Conservation (phyloP, 2,888 invertebrate genomes). For the Apoda limacodes region DNA sequence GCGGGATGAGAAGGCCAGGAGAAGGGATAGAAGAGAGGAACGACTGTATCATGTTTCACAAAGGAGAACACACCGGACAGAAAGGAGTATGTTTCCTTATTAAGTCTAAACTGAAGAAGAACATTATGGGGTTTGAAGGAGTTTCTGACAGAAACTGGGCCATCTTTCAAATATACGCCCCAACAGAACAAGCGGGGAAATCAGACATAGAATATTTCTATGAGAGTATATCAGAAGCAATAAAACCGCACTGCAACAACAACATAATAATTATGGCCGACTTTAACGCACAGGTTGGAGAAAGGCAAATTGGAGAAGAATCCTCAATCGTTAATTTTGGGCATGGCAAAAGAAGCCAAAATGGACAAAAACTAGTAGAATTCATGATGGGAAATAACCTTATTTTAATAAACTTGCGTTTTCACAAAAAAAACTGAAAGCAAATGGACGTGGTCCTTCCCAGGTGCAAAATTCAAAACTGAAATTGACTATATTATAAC, state of each 20-base stretch:
- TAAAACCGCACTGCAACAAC: constrained; percentile 6
- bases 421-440: constrained; percentile 10
- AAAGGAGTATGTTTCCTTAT: constrained; percentile 16
- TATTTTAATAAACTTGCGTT: constrained; percentile 9
- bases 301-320: constrained; percentile 2
- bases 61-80: constrained; percentile 11
- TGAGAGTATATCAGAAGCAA: constrained; percentile 4
- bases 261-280: constrained; percentile 17
- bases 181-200: constrained; percentile 10
- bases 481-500: constrained; percentile 8
- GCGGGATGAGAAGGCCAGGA: constrained; percentile 13
- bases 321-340: constrained; percentile 10
- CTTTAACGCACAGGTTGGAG: constrained; percentile 16
- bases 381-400: constrained; percentile 13
- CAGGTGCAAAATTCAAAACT: constrained; percentile 10
- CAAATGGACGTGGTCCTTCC: constrained; percentile 16
- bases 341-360: constrained; percentile 12
- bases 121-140: constrained; percentile 13
- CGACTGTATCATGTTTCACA: constrained; percentile 10
- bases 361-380: constrained; percentile 10
- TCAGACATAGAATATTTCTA: constrained; percentile 11
- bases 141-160: constrained; percentile 15
- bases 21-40: constrained; percentile 13
- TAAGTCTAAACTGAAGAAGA: constrained; percentile 10
- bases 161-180: constrained; percentile 10